Evolutionary conservation across 2,113 vertebrate species (phyloP).

Genomic region (Callithrix jacchus): DNA sequence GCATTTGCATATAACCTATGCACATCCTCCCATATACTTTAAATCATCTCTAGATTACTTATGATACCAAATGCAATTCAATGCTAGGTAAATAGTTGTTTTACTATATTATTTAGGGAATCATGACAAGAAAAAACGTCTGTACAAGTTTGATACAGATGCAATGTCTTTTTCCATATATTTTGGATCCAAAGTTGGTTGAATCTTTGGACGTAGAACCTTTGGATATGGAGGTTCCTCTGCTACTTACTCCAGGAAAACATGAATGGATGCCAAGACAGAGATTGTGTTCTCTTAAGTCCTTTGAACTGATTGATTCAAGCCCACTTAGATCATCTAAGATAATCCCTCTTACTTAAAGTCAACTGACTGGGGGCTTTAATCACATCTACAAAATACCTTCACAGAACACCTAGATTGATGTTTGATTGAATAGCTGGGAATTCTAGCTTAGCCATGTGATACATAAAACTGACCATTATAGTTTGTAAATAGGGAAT

Average conservation of each 20-base stretch:
- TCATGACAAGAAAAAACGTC: neutral
- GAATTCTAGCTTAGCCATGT: neutral
- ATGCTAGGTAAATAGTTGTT: neutral
- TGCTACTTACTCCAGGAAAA: neutral
- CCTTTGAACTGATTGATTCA: neutral
- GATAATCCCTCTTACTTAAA: neutral
- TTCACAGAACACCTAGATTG: neutral
- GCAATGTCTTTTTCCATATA: neutral
- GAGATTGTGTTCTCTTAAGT: neutral
- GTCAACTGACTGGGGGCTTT: neutral
- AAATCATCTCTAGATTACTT: neutral
- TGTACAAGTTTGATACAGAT: neutral
- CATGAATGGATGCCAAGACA: neutral
- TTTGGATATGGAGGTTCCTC: neutral
- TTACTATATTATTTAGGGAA: neutral
- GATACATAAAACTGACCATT: neutral
- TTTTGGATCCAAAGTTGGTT: neutral
- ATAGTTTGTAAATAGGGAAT: neutral
- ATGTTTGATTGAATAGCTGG: neutral
- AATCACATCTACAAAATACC: neutral
- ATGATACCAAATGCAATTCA: neutral
- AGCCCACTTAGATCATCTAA: neutral
- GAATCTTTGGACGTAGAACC: neutral
- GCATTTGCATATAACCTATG: neutral
- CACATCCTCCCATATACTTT: neutral